These are phyloP conservation scores for Tokudaia tokunoshimensis DNA, from an alignment of 2,797 vertebrate genomes.

Conservation along the genomic window DNA sequence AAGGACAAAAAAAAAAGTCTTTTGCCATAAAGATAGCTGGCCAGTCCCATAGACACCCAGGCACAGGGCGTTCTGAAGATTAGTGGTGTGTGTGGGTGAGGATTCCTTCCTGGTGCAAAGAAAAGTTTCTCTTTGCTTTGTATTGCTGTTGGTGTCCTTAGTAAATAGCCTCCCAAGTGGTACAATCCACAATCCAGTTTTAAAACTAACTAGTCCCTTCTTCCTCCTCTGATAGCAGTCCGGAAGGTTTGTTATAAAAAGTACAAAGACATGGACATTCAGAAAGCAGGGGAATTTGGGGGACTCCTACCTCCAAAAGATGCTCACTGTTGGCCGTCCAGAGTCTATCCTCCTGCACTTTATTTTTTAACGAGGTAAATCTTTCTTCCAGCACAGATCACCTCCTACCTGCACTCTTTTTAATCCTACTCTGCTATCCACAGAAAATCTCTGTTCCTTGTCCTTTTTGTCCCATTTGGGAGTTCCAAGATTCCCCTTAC, in stretches of 20 bases:
- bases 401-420: neutral
- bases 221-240: neutral
- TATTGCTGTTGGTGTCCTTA: neutral
- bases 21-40: neutral
- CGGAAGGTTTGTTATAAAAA: neutral
- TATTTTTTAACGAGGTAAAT: slow-evolving; percentile 41
- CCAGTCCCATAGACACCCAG: neutral
- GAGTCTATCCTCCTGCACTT: neutral
- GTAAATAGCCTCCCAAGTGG: slow-evolving; percentile 7
- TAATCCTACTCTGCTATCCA: slow-evolving; percentile 12
- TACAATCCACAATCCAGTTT: neutral
- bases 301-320: neutral
- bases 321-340: neutral
- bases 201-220: slow-evolving; percentile 25
- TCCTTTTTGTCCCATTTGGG: neutral
- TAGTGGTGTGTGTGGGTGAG: neutral
- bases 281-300: slow-evolving; percentile 15
- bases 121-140: neutral
- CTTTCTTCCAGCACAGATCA: neutral
- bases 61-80: neutral
- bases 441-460: slow-evolving; percentile 44
- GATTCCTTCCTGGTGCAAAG: too few relatives aligned
- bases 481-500: slow-evolving; percentile 17
- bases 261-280: neutral
- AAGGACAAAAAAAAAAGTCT: too few relatives aligned